Percentiles rank a stretch among this genome's conserved stretches.
phyloP scores from a whole-genome alignment of 2,888 invertebrate species.

The Itoplectis maculator region DNA sequence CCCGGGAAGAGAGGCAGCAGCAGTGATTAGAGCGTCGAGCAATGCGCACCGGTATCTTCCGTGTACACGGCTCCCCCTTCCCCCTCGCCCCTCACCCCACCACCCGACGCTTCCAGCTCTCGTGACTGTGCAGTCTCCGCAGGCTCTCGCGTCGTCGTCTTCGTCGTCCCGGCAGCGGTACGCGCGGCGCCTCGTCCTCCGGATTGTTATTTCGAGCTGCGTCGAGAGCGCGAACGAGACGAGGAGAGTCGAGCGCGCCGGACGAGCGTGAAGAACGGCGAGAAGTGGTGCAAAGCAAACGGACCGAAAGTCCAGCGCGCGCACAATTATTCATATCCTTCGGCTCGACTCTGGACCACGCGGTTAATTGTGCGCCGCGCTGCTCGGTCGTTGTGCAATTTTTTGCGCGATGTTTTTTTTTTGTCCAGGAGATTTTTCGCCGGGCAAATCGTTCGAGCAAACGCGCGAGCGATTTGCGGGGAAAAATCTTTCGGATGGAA shows the following conservation, averaged over 20 bases:
- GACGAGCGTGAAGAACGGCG: neutral
- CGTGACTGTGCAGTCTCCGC: constrained; percentile 32
- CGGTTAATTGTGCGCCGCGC: neutral
- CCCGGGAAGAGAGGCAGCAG: constrained; percentile 43
- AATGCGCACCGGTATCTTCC: constrained; percentile 56
- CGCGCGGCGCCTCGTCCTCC: neutral
- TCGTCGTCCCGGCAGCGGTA: too few relatives aligned
- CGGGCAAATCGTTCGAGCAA: neutral
- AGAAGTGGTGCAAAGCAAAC: neutral
- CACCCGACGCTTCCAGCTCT: constrained; percentile 24
- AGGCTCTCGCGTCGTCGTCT: neutral
- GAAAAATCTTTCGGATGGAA: too few relatives aligned
- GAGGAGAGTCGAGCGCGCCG: neutral
- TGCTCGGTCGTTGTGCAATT: neutral
- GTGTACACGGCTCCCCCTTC: neutral
- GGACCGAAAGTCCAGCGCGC: neutral
- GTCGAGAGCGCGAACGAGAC: neutral
- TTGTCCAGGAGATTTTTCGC: neutral
- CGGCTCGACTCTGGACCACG: neutral
- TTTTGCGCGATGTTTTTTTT: neutral
- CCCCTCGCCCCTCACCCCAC: too few relatives aligned
- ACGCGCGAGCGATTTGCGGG: too few relatives aligned
- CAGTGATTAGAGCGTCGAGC: constrained; percentile 47
- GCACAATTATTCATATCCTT: neutral
- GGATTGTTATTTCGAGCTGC: constrained; percentile 19